A percentile compares a stretch with the other conserved stretches of the same genome.
Conservation (phyloP, 2,797 vertebrate genomes). For the Hypotaenidia philippensis region DNA sequence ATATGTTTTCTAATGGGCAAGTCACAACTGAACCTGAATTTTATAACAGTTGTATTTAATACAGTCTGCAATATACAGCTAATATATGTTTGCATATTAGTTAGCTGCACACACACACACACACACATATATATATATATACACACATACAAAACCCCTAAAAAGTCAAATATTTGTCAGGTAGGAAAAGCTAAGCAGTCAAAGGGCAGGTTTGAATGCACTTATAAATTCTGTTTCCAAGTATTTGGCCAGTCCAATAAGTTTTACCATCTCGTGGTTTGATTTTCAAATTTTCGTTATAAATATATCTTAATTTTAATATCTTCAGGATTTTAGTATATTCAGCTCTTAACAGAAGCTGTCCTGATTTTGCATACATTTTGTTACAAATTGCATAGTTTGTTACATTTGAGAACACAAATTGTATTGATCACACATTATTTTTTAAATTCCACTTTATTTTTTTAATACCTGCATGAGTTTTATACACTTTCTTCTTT, state of each 20-base stretch:
- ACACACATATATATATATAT: not conserved
- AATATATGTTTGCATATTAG: not conserved
- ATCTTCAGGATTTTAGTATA: not conserved
- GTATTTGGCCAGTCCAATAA: not conserved
- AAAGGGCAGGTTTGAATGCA: not conserved
- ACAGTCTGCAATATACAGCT: not conserved
- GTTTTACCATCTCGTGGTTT: not conserved
- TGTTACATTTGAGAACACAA: not conserved
- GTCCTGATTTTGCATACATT: not conserved
- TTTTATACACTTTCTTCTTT: not conserved
- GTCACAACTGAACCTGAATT: not conserved
- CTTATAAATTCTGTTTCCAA: not conserved
- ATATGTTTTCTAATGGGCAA: not conserved
- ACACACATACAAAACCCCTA: not conserved
- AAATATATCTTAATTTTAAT: not conserved
- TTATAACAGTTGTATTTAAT: not conserved
- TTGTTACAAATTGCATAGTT: not conserved
- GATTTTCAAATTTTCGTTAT: not conserved
- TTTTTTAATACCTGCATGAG: not conserved
- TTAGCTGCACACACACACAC: not conserved
- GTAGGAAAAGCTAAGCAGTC: not conserved
- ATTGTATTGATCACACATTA: not conserved
- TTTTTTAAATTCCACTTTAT: not conserved
- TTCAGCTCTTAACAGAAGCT: not conserved
- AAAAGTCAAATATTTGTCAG: not conserved